Evolutionary conservation across 2,113 vertebrate species (phyloP), one percentile per base, ranked within the genome.

Genomic region (Channa maculata): DNA sequence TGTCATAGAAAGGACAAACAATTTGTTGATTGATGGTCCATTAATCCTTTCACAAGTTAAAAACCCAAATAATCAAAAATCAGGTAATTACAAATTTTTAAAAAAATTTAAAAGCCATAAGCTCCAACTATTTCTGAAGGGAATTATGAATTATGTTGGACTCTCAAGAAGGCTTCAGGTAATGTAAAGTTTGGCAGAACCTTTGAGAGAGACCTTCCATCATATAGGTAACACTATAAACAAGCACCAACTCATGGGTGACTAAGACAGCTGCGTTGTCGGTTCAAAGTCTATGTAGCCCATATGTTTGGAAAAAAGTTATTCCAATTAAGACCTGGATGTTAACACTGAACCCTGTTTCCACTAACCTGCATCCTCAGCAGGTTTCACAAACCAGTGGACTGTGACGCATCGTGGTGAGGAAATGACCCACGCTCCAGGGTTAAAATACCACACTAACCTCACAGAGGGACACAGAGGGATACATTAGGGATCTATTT

Each of bases 401-500:
- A 60, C 70, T 38, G 71, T 65, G 75, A 79, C 79, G 70, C 58
- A 70, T 36, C 4, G 52, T 6, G 11, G 48, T 11, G 53, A 33
- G 54, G 71, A 77, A 84, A 79, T 63, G 69, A 76, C 57, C 76
- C 64, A 37, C 37, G n/a, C 77, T 77, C 34, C 59, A 12, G 76
- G 78, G 82, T 85, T 83, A 77, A 86, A 90, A 84, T 75, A 72
- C 75, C 72, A 52, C 51, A 65, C 46, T 72, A 84, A 88, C 82
- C 89, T 88, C 73, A 80, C 11, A 8, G 73, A 67, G 71, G 72
- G 67, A 80, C 66, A 66, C 80, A 72, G 67, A 80, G 68, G 73
- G 80, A 89, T 51, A 83, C 84, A 83, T 88, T 80, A 79, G 58
- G 69, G 71, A 78, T 79, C 82, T 88, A 90, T 91, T 90, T 83